Percentiles rank a stretch among this genome's conserved stretches.
Conservation (phyloP, 1,140 invertebrate genomes). For the Chrysoperla carnea region DNA sequence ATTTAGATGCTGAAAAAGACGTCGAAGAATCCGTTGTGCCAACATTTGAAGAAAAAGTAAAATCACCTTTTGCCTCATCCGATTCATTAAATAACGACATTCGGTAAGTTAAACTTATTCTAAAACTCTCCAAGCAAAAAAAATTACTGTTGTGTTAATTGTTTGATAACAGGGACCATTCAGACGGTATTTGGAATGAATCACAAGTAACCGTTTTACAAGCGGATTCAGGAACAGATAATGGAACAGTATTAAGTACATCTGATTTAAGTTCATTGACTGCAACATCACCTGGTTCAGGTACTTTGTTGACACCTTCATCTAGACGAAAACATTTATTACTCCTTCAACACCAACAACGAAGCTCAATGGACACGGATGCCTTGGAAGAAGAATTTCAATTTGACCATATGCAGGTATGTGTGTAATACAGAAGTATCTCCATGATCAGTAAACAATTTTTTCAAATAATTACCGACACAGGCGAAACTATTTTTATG, state of each 20-base stretch:
- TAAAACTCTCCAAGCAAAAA: not conserved
- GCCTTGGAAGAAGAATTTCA: slow-evolving; percentile 49
- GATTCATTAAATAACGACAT: slow-evolving; percentile 59
- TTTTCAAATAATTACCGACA: slow-evolving; percentile 5
- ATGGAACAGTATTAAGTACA: slow-evolving; percentile 35
- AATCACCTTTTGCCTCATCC: slow-evolving; percentile 58
- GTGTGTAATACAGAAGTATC: slow-evolving; percentile 1
- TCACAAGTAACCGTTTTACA: slow-evolving; percentile 68
- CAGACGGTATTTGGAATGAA: slow-evolving; percentile 73
- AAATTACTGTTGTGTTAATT: slow-evolving; percentile 1
- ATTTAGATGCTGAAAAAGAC: slow-evolving; percentile 3
- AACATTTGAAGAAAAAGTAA: slow-evolving; percentile 19
- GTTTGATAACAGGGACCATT: slow-evolving; percentile 45
- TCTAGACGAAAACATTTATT: slow-evolving; percentile 55
- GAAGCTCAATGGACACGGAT: slow-evolving; percentile 69
- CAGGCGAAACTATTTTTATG: not conserved
- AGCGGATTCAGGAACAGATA: slow-evolving; percentile 46
- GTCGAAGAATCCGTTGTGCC: slow-evolving; percentile 23
- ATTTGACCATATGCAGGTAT: slow-evolving; percentile 26
- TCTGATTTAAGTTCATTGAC: slow-evolving; percentile 37
- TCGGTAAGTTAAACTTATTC: slow-evolving; percentile 17
- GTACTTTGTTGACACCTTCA: slow-evolving; percentile 50
- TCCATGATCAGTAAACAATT: slow-evolving; percentile 3
- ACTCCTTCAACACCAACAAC: slow-evolving; percentile 60
- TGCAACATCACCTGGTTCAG: slow-evolving; percentile 28